Conservation (phyloP, 2,113 vertebrate genomes). For the Emydura subglobosa region DNA sequence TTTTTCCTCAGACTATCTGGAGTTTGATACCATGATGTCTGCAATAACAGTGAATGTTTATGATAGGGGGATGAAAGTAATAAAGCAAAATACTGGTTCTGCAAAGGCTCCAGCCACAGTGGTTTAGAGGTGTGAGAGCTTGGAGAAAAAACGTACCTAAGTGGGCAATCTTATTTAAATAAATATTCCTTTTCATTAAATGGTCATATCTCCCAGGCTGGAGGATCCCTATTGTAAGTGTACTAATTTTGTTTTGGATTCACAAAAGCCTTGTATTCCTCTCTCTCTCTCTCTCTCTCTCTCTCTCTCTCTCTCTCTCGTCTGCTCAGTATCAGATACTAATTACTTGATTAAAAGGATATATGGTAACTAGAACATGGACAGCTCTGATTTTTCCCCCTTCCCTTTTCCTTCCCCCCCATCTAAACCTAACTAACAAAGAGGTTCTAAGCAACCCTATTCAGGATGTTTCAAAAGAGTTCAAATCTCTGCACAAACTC, state of each 20-base stretch:
- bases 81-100: slow-evolving; percentile 56
- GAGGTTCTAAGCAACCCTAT: neutral
- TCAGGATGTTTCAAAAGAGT: neutral
- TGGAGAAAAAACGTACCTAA: slow-evolving; percentile 51
- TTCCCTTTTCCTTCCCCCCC: neutral
- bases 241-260: slow-evolving; percentile 28
- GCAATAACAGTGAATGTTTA: slow-evolving; percentile 60
- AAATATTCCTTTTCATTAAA: slow-evolving; percentile 49
- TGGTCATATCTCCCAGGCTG: slow-evolving; percentile 33
- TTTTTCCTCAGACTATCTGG: slow-evolving; percentile 51
- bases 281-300: neutral
- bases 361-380: neutral
- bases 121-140: slow-evolving; percentile 22
- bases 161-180: slow-evolving; percentile 48
- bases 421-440: neutral
- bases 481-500: neutral
- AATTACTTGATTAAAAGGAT: slow-evolving; percentile 17
- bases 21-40: slow-evolving; percentile 52
- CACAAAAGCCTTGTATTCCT: neutral
- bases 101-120: slow-evolving; percentile 50
- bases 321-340: neutral
- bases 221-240: slow-evolving; percentile 2
- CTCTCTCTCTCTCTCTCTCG: neutral
- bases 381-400: neutral
- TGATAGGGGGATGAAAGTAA: slow-evolving; percentile 31